Evolutionary conservation across 2,797 vertebrate genomes (phyloP).

Genomic region (Lycodopsis pacificus): DNA sequence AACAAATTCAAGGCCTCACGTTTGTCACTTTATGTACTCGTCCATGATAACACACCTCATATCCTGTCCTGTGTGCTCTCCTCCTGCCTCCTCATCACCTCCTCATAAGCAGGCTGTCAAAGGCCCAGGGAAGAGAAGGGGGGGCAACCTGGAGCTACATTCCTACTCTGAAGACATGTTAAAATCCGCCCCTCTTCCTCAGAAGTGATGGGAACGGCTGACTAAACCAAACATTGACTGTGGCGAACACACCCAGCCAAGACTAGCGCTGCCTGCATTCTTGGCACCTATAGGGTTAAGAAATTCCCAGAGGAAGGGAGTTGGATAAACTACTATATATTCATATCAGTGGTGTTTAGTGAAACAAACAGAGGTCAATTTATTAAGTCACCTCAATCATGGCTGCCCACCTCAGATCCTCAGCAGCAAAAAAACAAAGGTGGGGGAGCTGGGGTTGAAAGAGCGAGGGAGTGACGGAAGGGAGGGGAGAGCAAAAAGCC

Average conservation of each 20-base stretch:
- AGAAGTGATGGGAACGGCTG: conserved; percentile 28
- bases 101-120: conserved; percentile 72
- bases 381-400: conserved; percentile 5
- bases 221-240: conserved; percentile 66
- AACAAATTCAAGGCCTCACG: neutral
- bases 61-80: conserved; percentile 40
- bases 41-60: conserved; percentile 36
- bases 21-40: conserved; percentile 17
- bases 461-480: conserved; percentile 5
- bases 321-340: conserved; percentile 10
- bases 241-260: conserved; percentile 45
- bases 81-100: conserved; percentile 73
- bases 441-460: conserved; percentile 8
- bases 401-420: neutral
- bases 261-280: conserved; percentile 35
- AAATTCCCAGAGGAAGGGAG: conserved; percentile 12
- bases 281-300: neutral
- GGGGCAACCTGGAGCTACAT: conserved; percentile 61
- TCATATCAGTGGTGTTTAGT: conserved; percentile 12
- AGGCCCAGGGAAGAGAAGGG: conserved; percentile 36
- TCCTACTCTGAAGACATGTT: conserved; percentile 77
- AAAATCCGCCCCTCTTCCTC: conserved; percentile 68
- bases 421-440: neutral
- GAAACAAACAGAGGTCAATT: conserved; percentile 37
- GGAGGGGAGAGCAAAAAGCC: neutral